A percentile compares a stretch with the other conserved stretches of the same genome.
Evolutionary conservation across 2,113 vertebrate species (phyloP).

Genomic region (Platichthys stellatus): DNA sequence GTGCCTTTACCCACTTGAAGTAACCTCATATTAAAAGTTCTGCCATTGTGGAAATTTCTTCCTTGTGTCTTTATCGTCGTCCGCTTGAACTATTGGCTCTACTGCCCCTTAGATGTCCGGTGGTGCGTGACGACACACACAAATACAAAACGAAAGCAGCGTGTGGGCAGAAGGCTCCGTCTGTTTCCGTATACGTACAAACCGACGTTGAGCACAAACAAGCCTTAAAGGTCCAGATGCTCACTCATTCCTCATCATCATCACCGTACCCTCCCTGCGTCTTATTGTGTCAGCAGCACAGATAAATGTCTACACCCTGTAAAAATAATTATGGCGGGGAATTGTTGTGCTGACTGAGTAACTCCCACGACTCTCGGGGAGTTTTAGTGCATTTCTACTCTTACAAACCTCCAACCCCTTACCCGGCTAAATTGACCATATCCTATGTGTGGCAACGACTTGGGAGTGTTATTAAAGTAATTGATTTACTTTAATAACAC

Average conservation of each 20-base stretch:
- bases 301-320: constrained; percentile 55
- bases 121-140: too few species aligned
- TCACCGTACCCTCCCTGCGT: constrained; percentile 35
- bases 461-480: constrained; percentile 31
- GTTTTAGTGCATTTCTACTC: constrained; percentile 41
- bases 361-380: constrained; percentile 29
- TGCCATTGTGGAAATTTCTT: neutral
- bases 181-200: too few species aligned
- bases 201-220: neutral
- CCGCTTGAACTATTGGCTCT: too few species aligned
- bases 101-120: neutral
- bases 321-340: constrained; percentile 67
- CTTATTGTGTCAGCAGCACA: constrained; percentile 59
- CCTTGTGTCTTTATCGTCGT: neutral
- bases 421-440: constrained; percentile 44
- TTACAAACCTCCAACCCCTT: constrained; percentile 35
- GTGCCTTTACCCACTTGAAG: too few species aligned
- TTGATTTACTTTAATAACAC: constrained; percentile 51
- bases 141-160: too few species aligned
- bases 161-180: too few species aligned
- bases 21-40: too few species aligned
- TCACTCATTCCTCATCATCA: constrained; percentile 17
- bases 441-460: constrained; percentile 40
- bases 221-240: neutral
- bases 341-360: constrained; percentile 69